Evolutionary conservation across 2,888 invertebrate genomes (phyloP).

Genomic region (Dusona sp.): DNA sequence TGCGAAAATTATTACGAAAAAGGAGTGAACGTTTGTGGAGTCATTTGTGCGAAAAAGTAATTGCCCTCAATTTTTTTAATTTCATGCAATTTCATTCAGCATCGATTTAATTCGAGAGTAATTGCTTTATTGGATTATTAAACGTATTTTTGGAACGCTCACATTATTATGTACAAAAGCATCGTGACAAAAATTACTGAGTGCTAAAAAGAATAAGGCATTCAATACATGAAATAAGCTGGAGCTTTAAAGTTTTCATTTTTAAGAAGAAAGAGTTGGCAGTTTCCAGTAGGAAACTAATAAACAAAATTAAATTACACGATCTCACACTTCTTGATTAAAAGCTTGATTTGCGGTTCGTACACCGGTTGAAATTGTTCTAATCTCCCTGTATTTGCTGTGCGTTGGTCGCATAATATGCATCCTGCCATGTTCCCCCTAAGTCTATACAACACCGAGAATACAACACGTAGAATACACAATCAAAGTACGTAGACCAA

Average conservation of each 20-base stretch:
- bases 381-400: conserved; percentile 23
- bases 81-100: no score
- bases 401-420: conserved; percentile 30
- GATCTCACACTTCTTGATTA: not conserved
- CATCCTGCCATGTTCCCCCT: conserved; percentile 48
- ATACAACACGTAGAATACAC: conserved; percentile 17
- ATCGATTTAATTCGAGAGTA: no score
- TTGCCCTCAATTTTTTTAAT: no score
- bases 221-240: not conserved
- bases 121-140: no score
- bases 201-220: no score
- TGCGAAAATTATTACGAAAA: no score
- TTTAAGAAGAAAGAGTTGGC: not conserved
- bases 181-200: not conserved
- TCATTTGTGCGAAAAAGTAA: no score
- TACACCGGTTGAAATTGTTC: not conserved
- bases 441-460: conserved; percentile 31
- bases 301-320: not conserved
- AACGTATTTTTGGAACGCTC: no score
- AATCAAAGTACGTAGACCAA: conserved; percentile 15
- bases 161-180: no score
- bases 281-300: not conserved
- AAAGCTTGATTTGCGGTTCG: not conserved
- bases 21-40: no score
- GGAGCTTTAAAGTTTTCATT: not conserved